These are phyloP conservation scores for Atta colombica DNA, from an alignment of 1,140 invertebrate species.

Conservation along the genomic window DNA sequence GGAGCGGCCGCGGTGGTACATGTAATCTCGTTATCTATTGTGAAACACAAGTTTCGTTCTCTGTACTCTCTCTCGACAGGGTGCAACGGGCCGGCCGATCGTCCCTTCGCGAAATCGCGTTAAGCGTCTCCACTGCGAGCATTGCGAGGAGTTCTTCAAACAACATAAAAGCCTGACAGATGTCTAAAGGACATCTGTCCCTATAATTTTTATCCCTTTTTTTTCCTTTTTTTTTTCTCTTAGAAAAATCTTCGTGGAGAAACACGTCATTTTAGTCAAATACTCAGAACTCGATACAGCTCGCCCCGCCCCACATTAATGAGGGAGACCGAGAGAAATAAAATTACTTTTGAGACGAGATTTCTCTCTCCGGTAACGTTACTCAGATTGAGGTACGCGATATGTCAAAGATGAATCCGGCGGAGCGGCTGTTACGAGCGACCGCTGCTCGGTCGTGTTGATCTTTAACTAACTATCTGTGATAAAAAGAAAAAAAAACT, in stretches of 20 bases:
- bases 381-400: slow-evolving; percentile 19
- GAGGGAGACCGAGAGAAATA: slow-evolving; percentile 32
- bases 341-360: slow-evolving; percentile 23
- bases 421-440: neutral
- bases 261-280: neutral
- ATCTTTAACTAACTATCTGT: too few species aligned
- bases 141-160: slow-evolving; percentile 23
- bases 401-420: slow-evolving; percentile 9
- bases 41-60: slow-evolving; percentile 49
- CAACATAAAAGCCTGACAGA: slow-evolving; percentile 2
- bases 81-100: slow-evolving; percentile 55
- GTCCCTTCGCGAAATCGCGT: slow-evolving; percentile 36
- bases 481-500: neutral
- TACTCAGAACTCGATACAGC: slow-evolving; percentile 22
- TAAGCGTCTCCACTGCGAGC: slow-evolving; percentile 27
- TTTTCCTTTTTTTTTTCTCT: neutral
- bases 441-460: too few species aligned
- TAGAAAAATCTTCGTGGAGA: neutral
- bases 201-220: neutral
- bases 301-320: neutral
- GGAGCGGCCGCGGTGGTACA: neutral
- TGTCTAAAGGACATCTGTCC: neutral
- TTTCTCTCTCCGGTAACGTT: neutral
- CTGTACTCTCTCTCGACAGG: slow-evolving; percentile 12
- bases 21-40: slow-evolving; percentile 54